Conservation (phyloP, 2,797 vertebrate genomes). For the Poeciliopsis paucimaculata region DNA sequence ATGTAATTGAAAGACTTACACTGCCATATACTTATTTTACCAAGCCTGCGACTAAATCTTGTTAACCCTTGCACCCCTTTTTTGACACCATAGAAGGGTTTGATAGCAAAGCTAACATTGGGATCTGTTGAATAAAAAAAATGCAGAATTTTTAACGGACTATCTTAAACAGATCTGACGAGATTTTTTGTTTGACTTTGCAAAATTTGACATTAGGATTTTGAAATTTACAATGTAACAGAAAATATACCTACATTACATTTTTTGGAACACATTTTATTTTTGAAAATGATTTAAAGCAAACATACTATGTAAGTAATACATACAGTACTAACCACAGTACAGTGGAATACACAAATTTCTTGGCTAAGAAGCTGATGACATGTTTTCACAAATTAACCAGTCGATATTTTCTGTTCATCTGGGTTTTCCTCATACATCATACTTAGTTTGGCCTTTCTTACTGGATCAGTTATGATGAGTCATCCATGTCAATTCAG, state of each 20-base stretch:
- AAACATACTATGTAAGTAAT: neutral
- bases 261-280: neutral
- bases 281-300: neutral
- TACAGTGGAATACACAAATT: neutral
- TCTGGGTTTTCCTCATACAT: neutral
- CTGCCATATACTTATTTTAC: conserved; percentile 1
- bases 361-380: neutral
- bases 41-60: neutral
- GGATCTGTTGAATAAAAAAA: neutral
- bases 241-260: neutral
- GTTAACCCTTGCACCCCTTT: neutral
- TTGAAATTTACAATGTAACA: too few relatives aligned
- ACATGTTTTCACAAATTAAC: neutral
- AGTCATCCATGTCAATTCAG: neutral
- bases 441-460: neutral
- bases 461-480: neutral
- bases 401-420: neutral
- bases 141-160: neutral
- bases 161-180: neutral
- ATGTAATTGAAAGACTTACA: conserved; percentile 3
- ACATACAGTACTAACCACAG: neutral
- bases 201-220: neutral
- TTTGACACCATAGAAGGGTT: too few relatives aligned
- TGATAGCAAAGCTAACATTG: neutral
- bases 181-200: neutral